Conservation (phyloP, 2,888 invertebrate species). For the Iphiclides podalirius region DNA sequence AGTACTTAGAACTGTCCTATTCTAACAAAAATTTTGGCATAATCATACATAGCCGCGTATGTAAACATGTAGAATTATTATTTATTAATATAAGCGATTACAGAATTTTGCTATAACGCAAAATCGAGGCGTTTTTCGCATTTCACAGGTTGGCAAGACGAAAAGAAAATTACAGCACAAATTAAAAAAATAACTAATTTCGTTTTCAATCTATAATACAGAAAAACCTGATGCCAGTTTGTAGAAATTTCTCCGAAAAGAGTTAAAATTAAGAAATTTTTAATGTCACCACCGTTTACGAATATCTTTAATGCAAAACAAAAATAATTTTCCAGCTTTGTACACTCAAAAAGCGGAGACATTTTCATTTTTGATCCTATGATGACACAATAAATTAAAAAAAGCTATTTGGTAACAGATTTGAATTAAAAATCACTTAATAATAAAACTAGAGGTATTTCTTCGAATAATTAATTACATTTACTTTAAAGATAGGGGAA, state of each 20-base stretch:
- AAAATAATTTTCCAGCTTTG: neutral
- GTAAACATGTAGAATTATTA: conserved; percentile 4
- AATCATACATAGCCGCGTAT: conserved; percentile 16
- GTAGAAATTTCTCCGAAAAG: neutral
- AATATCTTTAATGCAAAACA: neutral
- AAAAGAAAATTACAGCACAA: conserved; percentile 1
- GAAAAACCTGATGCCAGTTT: neutral
- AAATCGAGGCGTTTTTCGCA: conserved; percentile 8
- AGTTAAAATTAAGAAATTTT: too few relatives aligned
- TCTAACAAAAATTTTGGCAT: conserved; percentile 20
- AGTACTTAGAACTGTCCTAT: conserved; percentile 15
- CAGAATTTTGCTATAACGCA: conserved; percentile 26
- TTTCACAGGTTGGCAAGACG: conserved; percentile 12
- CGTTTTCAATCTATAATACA: too few relatives aligned
- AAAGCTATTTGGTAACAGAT: conserved; percentile 25
- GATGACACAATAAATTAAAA: conserved; percentile 20
- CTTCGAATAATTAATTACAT: conserved; percentile 7
- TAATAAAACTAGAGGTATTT: conserved; percentile 18
- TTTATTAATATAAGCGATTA: conserved; percentile 8
- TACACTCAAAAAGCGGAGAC: too few relatives aligned
- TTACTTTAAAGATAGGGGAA: conserved; percentile 4
- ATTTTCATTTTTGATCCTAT: conserved; percentile 2
- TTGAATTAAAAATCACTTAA: conserved; percentile 16
- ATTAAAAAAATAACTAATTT: neutral
- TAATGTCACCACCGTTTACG: neutral